Evolutionary conservation across 2,113 vertebrate genomes (phyloP).

Genomic region (Macquaria australasica): DNA sequence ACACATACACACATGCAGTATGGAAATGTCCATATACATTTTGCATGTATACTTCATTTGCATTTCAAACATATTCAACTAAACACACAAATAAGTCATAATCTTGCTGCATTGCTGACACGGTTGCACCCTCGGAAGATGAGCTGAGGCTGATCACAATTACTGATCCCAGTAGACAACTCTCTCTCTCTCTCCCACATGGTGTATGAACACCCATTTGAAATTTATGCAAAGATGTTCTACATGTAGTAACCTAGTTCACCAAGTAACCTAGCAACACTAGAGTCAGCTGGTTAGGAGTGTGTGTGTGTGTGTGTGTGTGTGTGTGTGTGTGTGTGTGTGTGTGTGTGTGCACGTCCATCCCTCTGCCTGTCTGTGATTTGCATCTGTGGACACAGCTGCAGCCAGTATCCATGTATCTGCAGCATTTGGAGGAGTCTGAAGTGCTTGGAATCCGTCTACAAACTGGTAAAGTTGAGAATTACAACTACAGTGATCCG

Average conservation of each 20-base stretch:
- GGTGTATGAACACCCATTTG: conserved; percentile 39
- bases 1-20: conserved; percentile 45
- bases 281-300: conserved; percentile 67
- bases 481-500: background rate
- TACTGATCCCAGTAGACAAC: conserved; percentile 42
- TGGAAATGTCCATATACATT: conserved; percentile 62
- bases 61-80: conserved; percentile 49
- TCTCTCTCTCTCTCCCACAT: conserved; percentile 8
- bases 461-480: conserved; percentile 22
- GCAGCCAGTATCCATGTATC: background rate
- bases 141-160: conserved; percentile 25
- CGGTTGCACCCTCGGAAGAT: background rate
- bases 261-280: conserved; percentile 84
- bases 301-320: conserved; percentile 3
- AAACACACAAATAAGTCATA: conserved; percentile 8
- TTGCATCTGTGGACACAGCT: conserved; percentile 58
- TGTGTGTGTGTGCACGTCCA: background rate
- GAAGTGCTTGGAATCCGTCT: conserved; percentile 3
- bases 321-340: conserved; percentile 15
- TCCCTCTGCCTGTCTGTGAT: conserved; percentile 42
- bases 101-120: conserved; percentile 18
- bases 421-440: conserved; percentile 24
- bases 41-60: conserved; percentile 62
- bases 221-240: conserved; percentile 74
- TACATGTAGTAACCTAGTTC: conserved; percentile 80